Evolutionary conservation across 2,888 invertebrate species (phyloP).

Genomic region (Kuschelorhynchus macadamiae): DNA sequence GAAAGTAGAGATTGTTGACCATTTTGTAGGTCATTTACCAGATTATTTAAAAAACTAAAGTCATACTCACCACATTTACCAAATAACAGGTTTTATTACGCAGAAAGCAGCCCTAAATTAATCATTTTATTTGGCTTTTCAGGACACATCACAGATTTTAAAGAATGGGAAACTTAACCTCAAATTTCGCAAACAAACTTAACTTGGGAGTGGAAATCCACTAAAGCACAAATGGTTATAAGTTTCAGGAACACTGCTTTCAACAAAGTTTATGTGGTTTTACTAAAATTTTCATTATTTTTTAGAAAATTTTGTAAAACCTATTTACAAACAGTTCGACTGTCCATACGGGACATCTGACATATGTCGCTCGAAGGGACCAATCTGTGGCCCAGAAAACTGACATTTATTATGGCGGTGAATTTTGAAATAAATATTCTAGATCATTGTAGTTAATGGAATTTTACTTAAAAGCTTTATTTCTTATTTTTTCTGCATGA

Average conservation of each 20-base stretch:
- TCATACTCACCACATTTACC: constrained; percentile 16
- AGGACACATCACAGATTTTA: constrained; percentile 46
- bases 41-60: background rate
- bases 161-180: constrained; percentile 43
- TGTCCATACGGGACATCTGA: constrained; percentile 68
- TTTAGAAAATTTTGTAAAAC: constrained; percentile 69
- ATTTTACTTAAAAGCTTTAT: too few relatives aligned
- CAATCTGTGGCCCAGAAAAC: constrained; percentile 54
- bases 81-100: background rate
- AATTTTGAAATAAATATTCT: constrained; percentile 51
- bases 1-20: constrained; percentile 48
- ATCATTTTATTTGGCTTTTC: constrained; percentile 13
- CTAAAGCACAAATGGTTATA: constrained; percentile 11
- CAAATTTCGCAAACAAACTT: constrained; percentile 23
- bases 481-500: too few relatives aligned
- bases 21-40: constrained; percentile 43
- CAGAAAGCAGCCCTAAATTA: constrained; percentile 2
- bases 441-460: too few relatives aligned
- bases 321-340: constrained; percentile 72
- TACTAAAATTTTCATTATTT: constrained; percentile 57
- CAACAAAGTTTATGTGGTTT: constrained; percentile 31
- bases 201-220: constrained; percentile 10
- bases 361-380: constrained; percentile 52
- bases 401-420: constrained; percentile 53
- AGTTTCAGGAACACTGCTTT: constrained; percentile 12